Evolutionary conservation across 1,140 invertebrate genomes (phyloP).

Genomic region (Theocolax elegans): DNA sequence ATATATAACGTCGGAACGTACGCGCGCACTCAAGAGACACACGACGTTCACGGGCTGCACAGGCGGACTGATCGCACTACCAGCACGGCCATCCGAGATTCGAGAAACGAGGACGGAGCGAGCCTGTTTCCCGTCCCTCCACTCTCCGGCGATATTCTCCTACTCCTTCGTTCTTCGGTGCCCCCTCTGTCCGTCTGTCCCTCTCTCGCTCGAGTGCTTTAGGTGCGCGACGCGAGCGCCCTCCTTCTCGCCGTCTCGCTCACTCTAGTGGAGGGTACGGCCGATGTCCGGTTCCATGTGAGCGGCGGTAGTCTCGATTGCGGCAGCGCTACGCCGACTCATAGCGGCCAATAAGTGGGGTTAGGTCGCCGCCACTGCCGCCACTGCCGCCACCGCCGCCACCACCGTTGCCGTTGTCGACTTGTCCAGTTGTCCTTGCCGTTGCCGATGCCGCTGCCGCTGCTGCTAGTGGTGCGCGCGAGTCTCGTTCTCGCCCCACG

Average conservation of each 20-base stretch:
- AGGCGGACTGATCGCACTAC: constrained; percentile 32
- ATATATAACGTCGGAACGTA: not conserved
- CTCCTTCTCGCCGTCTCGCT: not conserved
- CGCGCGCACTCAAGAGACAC: constrained; percentile 34
- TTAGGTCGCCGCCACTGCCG: constrained; percentile 24
- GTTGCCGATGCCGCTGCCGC: too few relatives aligned
- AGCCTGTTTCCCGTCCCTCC: constrained; percentile 32
- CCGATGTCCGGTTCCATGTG: constrained; percentile 31
- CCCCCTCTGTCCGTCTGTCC: not conserved
- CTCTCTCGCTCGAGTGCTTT: not conserved
- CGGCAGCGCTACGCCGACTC: constrained; percentile 13
- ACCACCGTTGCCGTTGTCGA: not conserved
- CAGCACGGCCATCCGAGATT: not conserved
- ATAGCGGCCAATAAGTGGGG: constrained; percentile 19
- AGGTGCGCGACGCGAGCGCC: not conserved
- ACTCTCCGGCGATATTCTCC: not conserved
- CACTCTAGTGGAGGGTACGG: not conserved
- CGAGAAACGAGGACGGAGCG: constrained; percentile 31
- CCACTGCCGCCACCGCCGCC: not conserved
- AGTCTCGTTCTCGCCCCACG: too few relatives aligned
- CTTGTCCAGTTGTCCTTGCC: too few relatives aligned
- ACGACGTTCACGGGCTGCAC: constrained; percentile 40
- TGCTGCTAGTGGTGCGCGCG: too few relatives aligned
- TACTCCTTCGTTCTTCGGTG: not conserved
- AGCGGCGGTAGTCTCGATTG: constrained; percentile 8